Base-by-base conservation (phyloP, 53 echinoderm and acorn worm genomes). In the Mesocentrotus franciscanus region DNA sequence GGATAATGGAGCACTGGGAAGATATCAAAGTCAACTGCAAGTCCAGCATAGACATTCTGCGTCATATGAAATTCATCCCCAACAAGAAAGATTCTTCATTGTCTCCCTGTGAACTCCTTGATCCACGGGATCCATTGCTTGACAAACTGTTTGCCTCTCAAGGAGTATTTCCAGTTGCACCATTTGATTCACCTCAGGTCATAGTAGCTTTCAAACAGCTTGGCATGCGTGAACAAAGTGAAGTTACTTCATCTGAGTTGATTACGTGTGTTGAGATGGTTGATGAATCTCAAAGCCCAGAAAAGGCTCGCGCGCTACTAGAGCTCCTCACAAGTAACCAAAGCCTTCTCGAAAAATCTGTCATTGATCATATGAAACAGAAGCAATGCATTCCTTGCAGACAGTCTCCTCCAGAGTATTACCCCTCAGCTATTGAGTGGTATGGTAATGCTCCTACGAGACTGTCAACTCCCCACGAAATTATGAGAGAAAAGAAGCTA, bases 31-130 rank as follows among this genome's bases (percentile, higher is more conserved):
- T 20, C 5, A 22, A 93, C 14, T 93, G 93, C 30, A 29, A 18
- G 27, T 93, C 93, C 55, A 4, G 10, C 32, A 9, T 20, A 15
- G 49, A 15, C 20, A 61, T 95, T 60, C 84, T 98, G 0, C 64
- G 81, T 42, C 39, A 55, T 7, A 17, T 97, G 79, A 42, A 60
- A 59, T 98, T 97, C 72, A 42, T 98, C 24, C 96, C 96, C 16
- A 91, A 89, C 32, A 78, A 61, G 58, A 56, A 33, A 6, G 14
- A 14, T 16, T 36, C 78, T 7, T 24, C 71, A n/a, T 56, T 61
- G 18, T 92, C 95, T 18, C 96, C 96, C 4, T 22, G 18, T 17
- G 97, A 96, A 12, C 75, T 97, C 32, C 96, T 96, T 93, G 95
- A 96, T 22, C 96, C 97, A 34, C 87, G 55, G 30, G 90, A 95